Evolutionary conservation across 2,888 invertebrate species (phyloP).

Genomic region (Salticus scenicus): DNA sequence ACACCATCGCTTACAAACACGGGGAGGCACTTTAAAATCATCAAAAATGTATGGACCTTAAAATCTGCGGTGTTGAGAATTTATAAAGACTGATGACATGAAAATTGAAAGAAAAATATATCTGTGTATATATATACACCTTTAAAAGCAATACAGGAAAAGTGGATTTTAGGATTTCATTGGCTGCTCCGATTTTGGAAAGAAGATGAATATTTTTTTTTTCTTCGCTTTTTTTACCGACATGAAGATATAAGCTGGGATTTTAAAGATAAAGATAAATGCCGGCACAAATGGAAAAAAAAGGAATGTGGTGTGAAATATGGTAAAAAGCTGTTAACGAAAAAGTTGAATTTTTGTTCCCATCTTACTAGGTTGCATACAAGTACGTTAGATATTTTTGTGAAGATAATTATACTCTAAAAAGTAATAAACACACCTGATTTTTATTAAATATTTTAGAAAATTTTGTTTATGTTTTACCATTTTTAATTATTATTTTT

Average conservation of each 20-base stretch:
- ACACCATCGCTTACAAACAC: constrained; percentile 42
- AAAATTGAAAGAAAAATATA: constrained; percentile 43
- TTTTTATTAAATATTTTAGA: too few relatives aligned
- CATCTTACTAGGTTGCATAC: too few relatives aligned
- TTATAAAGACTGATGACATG: constrained; percentile 66
- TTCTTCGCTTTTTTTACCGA: not conserved
- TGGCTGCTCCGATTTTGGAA: not conserved
- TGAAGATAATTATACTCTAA: too few relatives aligned
- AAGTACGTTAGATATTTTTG: too few relatives aligned
- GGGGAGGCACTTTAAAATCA: constrained; percentile 67
- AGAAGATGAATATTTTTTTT: constrained; percentile 26
- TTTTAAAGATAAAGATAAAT: constrained; percentile 61
- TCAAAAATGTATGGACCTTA: constrained; percentile 68
- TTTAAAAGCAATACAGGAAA: constrained; percentile 3
- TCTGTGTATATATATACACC: not conserved
- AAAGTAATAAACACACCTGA: too few relatives aligned
- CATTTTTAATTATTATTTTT: too few relatives aligned
- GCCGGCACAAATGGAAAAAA: constrained; percentile 31
- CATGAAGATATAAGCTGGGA: constrained; percentile 35
- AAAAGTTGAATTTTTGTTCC: too few relatives aligned
- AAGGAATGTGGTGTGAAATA: not conserved
- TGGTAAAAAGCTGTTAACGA: not conserved
- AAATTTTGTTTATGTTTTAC: too few relatives aligned
- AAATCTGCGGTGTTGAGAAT: constrained; percentile 67
- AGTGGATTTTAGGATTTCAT: constrained; percentile 15